Percentiles rank a stretch among this genome's conserved stretches.
Evolutionary conservation across 35 echinoderm and acorn worm genomes (phyloP).

Genomic region (Lytechinus pictus): DNA sequence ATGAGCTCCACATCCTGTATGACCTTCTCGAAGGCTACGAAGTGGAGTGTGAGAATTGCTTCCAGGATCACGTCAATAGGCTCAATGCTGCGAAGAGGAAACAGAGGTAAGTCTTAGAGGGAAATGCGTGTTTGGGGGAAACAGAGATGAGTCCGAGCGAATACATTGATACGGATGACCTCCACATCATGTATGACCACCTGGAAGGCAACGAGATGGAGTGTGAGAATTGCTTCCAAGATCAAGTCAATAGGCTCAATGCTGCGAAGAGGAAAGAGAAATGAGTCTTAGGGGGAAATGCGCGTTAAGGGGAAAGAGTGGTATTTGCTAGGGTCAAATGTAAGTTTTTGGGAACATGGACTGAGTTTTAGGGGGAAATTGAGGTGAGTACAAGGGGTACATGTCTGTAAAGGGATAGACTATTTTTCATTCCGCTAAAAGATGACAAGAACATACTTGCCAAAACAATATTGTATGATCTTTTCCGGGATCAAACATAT

Average conservation of each 20-base stretch:
- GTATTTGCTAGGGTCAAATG: too few species aligned
- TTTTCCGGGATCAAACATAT: too few species aligned
- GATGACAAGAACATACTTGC: too few species aligned
- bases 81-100: slow-evolving; percentile 84
- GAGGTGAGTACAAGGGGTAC: slow-evolving; percentile 2
- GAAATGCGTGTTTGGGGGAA: too few species aligned
- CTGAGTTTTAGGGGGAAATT: too few species aligned
- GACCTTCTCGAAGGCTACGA: slow-evolving; percentile 72
- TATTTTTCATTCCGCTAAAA: too few species aligned
- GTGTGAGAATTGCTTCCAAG: slow-evolving; percentile 71
- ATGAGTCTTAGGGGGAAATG: background rate
- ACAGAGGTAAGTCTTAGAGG: slow-evolving; percentile 57
- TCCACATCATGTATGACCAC: slow-evolving; percentile 70
- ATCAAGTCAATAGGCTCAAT: slow-evolving; percentile 78
- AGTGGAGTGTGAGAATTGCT: slow-evolving; percentile 66
- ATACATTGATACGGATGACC: slow-evolving; percentile 72
- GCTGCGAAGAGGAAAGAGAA: slow-evolving; percentile 84
- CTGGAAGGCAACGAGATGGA: slow-evolving; percentile 63
- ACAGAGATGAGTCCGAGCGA: slow-evolving; percentile 30
- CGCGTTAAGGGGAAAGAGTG: too few species aligned
- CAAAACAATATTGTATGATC: too few species aligned
- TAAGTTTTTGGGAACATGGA: too few species aligned
- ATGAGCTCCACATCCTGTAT: slow-evolving; percentile 63
- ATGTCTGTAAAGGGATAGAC: too few species aligned
- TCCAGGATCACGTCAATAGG: slow-evolving; percentile 73